phyloP scores from a whole-genome alignment of 30 jellyfish, hydroid and myxozoan genomes.

The Haliclystus octoradiatus region DNA sequence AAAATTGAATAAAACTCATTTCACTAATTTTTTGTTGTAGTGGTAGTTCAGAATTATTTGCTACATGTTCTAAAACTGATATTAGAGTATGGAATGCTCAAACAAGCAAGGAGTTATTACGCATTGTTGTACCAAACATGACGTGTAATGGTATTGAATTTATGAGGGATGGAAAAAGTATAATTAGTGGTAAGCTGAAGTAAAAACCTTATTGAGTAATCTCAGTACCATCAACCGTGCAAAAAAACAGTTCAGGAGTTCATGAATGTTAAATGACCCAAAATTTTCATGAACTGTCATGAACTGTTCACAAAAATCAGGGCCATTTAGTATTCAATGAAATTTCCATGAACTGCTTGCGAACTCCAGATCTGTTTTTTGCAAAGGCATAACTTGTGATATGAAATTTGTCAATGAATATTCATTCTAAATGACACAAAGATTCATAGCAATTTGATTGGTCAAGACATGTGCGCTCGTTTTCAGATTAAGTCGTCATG shows the following conservation, averaged over 20 bases:
- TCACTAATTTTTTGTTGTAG: conserved; percentile 17
- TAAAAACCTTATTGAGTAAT: not conserved
- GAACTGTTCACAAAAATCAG: no score
- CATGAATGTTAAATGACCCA: no score
- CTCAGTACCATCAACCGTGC: not conserved
- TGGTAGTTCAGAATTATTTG: conserved; percentile 59
- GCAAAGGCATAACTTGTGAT: not conserved
- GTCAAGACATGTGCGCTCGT: no score
- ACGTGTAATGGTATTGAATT: conserved; percentile 91
- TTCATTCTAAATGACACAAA: not conserved
- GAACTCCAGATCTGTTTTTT: not conserved
- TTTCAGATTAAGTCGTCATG: no score
- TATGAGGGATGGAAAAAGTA: conserved; percentile 79
- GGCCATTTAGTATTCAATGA: no score
- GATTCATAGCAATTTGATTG: no score
- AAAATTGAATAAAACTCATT: no score
- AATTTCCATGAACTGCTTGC: not conserved
- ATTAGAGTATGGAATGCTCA: conserved; percentile 94
- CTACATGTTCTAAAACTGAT: conserved; percentile 85
- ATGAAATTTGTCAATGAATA: not conserved
- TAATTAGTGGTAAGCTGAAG: conserved; percentile 65
- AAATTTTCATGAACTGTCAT: no score
- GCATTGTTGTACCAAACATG: conserved; percentile 85
- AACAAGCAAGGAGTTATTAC: conserved; percentile 87
- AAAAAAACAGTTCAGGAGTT: no score